A percentile compares a stretch with the other conserved stretches of the same genome.
These are phyloP conservation scores for Tenodera sinensis DNA, from an alignment of 2,888 invertebrate species.

Conservation along the genomic window DNA sequence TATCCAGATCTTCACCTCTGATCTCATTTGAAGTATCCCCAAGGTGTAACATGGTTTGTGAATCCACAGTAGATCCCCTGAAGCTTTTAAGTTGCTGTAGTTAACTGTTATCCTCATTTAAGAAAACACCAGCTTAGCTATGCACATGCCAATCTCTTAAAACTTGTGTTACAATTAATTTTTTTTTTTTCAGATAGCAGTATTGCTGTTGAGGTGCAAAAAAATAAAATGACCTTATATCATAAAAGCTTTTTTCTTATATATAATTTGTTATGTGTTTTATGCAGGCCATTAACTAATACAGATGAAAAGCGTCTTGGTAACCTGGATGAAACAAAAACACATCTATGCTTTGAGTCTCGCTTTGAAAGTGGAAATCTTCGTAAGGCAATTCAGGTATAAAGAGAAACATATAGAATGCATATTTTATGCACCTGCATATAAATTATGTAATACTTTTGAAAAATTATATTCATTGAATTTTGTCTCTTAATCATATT, in stretches of 20 bases:
- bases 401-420: neutral
- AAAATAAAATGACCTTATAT: too few relatives aligned
- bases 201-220: too few relatives aligned
- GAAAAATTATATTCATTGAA: too few relatives aligned
- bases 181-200: neutral
- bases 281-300: conserved; percentile 47
- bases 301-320: conserved; percentile 51
- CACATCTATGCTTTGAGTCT: conserved; percentile 68
- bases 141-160: too few relatives aligned
- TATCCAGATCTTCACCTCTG: too few relatives aligned
- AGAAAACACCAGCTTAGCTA: too few relatives aligned
- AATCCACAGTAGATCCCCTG: too few relatives aligned
- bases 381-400: conserved; percentile 73
- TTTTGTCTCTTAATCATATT: too few relatives aligned
- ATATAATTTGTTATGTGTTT: conserved; percentile 34
- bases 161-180: neutral
- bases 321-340: conserved; percentile 46
- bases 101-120: neutral
- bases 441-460: neutral
- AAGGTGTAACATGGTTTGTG: too few relatives aligned
- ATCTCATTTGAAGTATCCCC: too few relatives aligned
- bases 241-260: neutral
- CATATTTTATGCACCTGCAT: neutral
- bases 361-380: conserved; percentile 85
- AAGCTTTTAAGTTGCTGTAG: too few relatives aligned